These are phyloP conservation scores for Saturnia pavonia DNA, from an alignment of 2,888 invertebrate genomes.

Conservation along the genomic window DNA sequence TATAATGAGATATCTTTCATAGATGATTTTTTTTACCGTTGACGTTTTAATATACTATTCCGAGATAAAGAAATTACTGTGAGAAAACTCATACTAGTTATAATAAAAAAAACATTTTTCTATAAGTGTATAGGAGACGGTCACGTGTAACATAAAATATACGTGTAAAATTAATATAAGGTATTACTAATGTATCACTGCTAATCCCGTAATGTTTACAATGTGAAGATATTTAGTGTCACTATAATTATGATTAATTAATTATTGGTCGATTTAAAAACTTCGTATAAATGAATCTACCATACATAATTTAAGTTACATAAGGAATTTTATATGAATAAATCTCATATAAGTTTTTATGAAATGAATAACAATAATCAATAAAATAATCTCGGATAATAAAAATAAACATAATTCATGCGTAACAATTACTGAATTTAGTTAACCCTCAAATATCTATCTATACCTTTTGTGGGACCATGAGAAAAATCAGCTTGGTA, in stretches of 20 bases:
- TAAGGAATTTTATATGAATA: background rate
- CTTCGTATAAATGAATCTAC: background rate
- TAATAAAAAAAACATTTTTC: too few relatives aligned
- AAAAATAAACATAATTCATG: slow-evolving; percentile 29
- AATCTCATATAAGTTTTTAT: background rate
- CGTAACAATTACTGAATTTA: slow-evolving; percentile 30
- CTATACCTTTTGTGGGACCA: slow-evolving; percentile 26
- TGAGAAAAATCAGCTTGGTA: slow-evolving; percentile 34
- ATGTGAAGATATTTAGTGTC: too few relatives aligned
- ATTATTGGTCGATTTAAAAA: background rate
- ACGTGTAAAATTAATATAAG: background rate
- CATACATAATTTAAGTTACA: background rate
- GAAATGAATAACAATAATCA: slow-evolving; percentile 23
- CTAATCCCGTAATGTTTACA: too few relatives aligned
- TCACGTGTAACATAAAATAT: background rate
- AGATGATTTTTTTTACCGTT: too few relatives aligned
- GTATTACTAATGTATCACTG: background rate
- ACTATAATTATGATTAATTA: background rate
- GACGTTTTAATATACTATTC: too few relatives aligned
- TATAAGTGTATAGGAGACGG: too few relatives aligned
- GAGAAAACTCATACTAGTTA: too few relatives aligned
- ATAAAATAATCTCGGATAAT: slow-evolving; percentile 25
- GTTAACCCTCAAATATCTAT: slow-evolving; percentile 27
- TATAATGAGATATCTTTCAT: too few relatives aligned
- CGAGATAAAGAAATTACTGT: too few relatives aligned